Evolutionary conservation across 2,888 invertebrate species (phyloP).

Genomic region (Choristoneura rosaceana): DNA sequence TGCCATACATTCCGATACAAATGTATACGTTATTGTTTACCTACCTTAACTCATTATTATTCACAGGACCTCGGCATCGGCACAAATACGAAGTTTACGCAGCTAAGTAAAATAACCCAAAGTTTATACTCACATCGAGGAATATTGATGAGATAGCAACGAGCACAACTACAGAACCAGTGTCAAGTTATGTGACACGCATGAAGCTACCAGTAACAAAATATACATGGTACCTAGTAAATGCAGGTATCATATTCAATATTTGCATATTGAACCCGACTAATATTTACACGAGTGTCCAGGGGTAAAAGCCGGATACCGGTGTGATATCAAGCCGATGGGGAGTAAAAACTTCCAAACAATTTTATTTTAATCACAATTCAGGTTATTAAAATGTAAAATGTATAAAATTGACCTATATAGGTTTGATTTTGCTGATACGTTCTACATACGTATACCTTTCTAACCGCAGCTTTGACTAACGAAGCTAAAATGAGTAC

Average conservation of each 20-base stretch:
- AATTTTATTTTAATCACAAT: background rate
- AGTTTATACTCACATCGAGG: conserved; percentile 23
- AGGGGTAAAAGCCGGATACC: conserved; percentile 43
- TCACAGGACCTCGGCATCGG: conserved; percentile 19
- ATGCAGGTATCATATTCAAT: conserved; percentile 27
- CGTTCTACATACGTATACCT: background rate
- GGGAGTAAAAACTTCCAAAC: background rate
- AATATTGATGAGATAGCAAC: conserved; percentile 41
- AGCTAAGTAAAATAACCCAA: conserved; percentile 35
- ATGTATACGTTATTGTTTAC: conserved; percentile 18
- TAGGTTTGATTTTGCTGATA: too few relatives aligned
- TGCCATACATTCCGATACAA: conserved; percentile 1
- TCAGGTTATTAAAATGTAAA: background rate
- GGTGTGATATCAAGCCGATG: conserved; percentile 13
- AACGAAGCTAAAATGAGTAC: too few relatives aligned
- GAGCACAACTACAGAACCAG: conserved; percentile 28
- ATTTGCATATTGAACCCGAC: conserved; percentile 39
- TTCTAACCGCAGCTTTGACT: background rate
- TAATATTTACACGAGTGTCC: conserved; percentile 49
- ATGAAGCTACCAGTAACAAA: conserved; percentile 27
- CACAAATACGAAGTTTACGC: conserved; percentile 28
- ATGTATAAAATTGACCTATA: background rate
- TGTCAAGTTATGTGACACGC: conserved; percentile 21
- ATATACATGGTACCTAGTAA: background rate
- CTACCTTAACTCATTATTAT: conserved; percentile 25